phyloP scores from a whole-genome alignment of 2,113 vertebrate genomes.

The Nothocercus nigrocapillus region DNA sequence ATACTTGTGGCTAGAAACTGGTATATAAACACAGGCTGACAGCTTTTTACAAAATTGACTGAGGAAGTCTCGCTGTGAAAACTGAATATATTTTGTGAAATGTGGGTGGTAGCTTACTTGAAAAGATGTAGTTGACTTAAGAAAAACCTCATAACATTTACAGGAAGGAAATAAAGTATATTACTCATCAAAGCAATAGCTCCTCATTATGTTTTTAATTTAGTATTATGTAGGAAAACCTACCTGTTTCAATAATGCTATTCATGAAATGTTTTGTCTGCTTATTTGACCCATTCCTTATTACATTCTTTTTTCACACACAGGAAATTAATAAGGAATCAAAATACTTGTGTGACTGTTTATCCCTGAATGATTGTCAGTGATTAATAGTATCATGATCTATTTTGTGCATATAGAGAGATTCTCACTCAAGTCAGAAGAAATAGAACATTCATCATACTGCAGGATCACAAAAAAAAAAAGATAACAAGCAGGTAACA shows the following conservation, averaged over 20 bases:
- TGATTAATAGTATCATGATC: background rate
- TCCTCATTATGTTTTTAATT: background rate
- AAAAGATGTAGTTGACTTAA: background rate
- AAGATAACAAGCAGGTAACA: background rate
- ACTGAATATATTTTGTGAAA: conserved; percentile 6
- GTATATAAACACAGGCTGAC: conserved; percentile 1
- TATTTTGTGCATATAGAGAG: background rate
- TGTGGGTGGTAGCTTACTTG: background rate
- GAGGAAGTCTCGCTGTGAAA: background rate
- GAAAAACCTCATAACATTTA: background rate
- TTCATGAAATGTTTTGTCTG: background rate
- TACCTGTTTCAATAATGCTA: background rate
- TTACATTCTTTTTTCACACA: background rate
- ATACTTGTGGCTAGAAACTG: background rate
- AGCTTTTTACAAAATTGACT: conserved; percentile 18
- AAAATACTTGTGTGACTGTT: background rate
- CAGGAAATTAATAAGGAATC: background rate
- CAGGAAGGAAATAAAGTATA: background rate
- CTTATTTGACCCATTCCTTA: background rate
- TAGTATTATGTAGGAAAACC: background rate
- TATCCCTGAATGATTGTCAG: background rate
- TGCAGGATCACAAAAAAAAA: background rate
- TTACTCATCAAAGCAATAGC: background rate
- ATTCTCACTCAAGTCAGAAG: background rate
- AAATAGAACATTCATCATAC: no score